Base-by-base conservation (phyloP, 2,888 invertebrate genomes). In the Tetragnatha montana region DNA sequence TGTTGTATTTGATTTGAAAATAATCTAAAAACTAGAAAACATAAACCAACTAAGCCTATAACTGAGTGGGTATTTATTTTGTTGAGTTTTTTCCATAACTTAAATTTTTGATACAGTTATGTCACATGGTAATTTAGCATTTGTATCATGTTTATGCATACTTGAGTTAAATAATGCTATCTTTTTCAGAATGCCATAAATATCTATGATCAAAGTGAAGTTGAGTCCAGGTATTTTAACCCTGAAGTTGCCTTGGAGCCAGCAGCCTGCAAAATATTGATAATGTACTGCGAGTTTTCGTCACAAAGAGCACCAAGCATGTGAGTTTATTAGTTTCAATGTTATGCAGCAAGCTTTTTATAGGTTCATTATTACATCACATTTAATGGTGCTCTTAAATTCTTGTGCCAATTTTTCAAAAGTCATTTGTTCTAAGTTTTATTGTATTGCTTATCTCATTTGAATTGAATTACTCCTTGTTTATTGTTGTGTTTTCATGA, bases 211-310 rank as follows among this genome's bases (percentile, higher is more conserved):
- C 96, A 96, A 91, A 96, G 96, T 0, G 96, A 96, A 91, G 95
- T 98, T 17, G 94, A 95, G 91, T 94, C 95, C 91, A 94, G 95
- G 92, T 95, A 96, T 73, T 81, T 85, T n/a, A 79, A 51, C n/a
- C 35, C 51, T 22, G n/a, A 6, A 71, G 8, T 60, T 12, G 51
- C 70, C 22, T 70, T 12, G 81, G 91, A 50, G 84, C 84, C 35
- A 93, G 89, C 60, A 79, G n/a, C 14, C 81, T 76, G 97, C 84
- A 94, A 95, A 91, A 96, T 99, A 76, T 94, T 99, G 73, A 96
- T 99, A 76, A 99, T 99, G 94, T 99, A 99, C 93, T 99, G 99
- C 94, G 99, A 99, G 94, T 99, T 98, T 94, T 98, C 98, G 0
- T 96, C 97, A 86, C 97, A 99, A 94, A 95, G 99, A 86, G 99